A percentile compares a stretch with the other conserved stretches of the same genome.
Conservation (phyloP, 1,140 invertebrate genomes). For the Heliconius eleuchia region DNA sequence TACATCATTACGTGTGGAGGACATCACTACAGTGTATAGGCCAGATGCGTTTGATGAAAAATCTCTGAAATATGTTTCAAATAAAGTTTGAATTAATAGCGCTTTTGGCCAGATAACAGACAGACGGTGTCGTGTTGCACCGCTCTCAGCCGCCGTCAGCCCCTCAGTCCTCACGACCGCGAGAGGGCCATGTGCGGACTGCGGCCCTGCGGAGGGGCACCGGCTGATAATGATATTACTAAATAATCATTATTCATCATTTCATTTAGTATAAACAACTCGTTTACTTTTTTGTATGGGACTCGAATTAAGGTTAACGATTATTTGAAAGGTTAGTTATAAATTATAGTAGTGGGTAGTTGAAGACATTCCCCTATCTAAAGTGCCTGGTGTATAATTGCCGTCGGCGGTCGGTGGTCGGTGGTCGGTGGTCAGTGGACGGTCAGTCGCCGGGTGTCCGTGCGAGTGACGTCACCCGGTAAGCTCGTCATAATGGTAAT, state of each 20-base stretch:
- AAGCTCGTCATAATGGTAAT: constrained; percentile 31
- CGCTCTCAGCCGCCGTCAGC: not conserved
- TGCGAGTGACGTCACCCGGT: constrained; percentile 25
- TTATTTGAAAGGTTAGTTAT: not conserved
- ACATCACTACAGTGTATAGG: too few species aligned
- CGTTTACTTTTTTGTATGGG: not conserved
- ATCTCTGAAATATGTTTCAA: not conserved
- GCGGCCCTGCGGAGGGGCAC: not conserved
- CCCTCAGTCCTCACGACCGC: not conserved
- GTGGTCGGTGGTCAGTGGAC: too few species aligned
- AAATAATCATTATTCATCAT: not conserved
- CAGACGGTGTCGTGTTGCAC: not conserved
- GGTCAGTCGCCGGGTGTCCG: not conserved
- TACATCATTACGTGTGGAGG: too few species aligned
- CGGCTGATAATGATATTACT: not conserved
- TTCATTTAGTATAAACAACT: not conserved
- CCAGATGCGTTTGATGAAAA: not conserved
- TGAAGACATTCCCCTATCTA: not conserved
- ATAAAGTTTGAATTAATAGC: not conserved
- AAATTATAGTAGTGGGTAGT: not conserved
- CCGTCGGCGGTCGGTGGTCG: too few species aligned
- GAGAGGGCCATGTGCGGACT: not conserved
- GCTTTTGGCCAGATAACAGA: not conserved
- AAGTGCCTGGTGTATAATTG: not conserved
- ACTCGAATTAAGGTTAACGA: not conserved